These are phyloP conservation scores for Euwallacea fornicatus DNA, from an alignment of 1,140 invertebrate species.

Conservation along the genomic window DNA sequence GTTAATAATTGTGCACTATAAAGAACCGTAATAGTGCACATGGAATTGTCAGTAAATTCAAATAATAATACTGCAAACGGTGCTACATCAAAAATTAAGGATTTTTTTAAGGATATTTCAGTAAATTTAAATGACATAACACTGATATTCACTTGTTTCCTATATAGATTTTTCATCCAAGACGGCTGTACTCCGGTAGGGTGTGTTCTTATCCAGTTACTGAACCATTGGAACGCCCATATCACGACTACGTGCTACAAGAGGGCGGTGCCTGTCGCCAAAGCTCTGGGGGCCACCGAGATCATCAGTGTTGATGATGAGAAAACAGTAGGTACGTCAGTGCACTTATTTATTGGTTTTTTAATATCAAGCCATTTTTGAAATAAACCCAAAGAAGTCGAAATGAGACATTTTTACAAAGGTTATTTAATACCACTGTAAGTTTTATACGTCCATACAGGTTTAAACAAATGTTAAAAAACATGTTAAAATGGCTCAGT, in stretches of 20 bases:
- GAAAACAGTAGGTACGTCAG: too few relatives aligned
- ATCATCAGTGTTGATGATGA: constrained; percentile 51
- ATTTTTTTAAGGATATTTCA: neutral
- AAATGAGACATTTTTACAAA: too few relatives aligned
- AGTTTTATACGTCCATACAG: too few relatives aligned
- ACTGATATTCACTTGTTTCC: constrained; percentile 7
- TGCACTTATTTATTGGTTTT: too few relatives aligned
- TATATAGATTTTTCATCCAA: constrained; percentile 63
- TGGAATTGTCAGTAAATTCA: too few relatives aligned
- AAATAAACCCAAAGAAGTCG: too few relatives aligned
- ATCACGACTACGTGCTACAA: constrained; percentile 61
- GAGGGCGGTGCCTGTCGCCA: constrained; percentile 57
- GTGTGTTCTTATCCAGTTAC: constrained; percentile 70
- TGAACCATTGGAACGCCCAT: constrained; percentile 67
- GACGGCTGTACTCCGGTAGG: constrained; percentile 71
- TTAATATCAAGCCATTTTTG: too few relatives aligned
- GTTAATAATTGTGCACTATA: too few relatives aligned
- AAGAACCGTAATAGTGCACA: too few relatives aligned
- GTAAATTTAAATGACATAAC: neutral
- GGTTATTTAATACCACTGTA: too few relatives aligned
- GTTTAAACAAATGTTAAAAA: neutral
- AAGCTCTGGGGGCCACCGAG: constrained; percentile 61
- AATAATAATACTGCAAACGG: too few relatives aligned
- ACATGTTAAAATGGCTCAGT: neutral
- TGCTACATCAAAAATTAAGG: too few relatives aligned